These are phyloP conservation scores for Urechis unicinctus DNA, from an alignment of 2,888 invertebrate genomes.

Conservation along the genomic window DNA sequence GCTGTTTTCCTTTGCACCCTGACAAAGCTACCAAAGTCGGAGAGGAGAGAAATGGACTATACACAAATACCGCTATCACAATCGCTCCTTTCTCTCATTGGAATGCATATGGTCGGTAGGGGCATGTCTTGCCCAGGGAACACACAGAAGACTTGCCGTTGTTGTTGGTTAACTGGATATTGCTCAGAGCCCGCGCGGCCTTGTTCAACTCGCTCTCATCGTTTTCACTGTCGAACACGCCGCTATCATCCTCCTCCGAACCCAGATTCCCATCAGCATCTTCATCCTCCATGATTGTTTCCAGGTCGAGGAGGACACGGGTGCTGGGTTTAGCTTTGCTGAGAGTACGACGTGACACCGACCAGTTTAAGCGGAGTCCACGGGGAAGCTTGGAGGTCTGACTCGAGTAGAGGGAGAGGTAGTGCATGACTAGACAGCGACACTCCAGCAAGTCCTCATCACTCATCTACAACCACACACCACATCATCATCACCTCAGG, in stretches of 20 bases:
- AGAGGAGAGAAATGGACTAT: too few species aligned
- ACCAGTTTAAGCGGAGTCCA: slow-evolving; percentile 20
- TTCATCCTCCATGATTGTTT: slow-evolving; percentile 23
- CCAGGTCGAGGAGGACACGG: slow-evolving; percentile 17
- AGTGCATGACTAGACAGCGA: slow-evolving; percentile 18
- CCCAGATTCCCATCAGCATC: slow-evolving; percentile 7
- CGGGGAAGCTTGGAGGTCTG: slow-evolving; percentile 19
- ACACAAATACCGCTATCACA: too few species aligned
- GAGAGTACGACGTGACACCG: slow-evolving; percentile 22
- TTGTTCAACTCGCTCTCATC: too few species aligned
- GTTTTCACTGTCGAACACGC: slow-evolving; percentile 18
- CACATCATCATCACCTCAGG: too few species aligned
- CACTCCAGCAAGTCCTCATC: slow-evolving; percentile 23
- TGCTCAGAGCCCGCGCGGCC: too few species aligned
- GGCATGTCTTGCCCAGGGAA: too few species aligned
- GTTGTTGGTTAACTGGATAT: too few species aligned
- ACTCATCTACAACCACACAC: slow-evolving; percentile 19
- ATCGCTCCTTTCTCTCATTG: too few species aligned
- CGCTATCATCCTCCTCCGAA: slow-evolving; percentile 13
- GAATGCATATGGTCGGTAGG: too few species aligned
- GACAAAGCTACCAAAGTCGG: too few species aligned
- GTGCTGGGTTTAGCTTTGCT: slow-evolving; percentile 22
- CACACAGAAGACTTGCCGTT: too few species aligned
- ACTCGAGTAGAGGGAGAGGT: slow-evolving; percentile 15
- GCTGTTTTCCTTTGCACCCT: too few species aligned